Base-by-base conservation (phyloP, 2,888 invertebrate species). In the Lysandra coridon region DNA sequence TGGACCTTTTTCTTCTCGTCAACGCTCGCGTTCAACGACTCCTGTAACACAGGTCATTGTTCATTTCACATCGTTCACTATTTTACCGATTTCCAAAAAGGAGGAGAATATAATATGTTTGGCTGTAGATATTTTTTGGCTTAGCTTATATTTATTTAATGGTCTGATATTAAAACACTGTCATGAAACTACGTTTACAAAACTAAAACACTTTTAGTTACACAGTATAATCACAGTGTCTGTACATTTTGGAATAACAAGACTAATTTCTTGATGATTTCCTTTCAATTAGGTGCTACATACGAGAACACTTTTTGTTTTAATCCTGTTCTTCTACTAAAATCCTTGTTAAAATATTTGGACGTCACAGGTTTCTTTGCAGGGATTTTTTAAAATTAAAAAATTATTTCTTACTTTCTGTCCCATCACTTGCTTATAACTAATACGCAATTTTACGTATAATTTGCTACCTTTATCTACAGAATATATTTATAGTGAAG, bases 1-100 rank as follows among this genome's bases (percentile, higher is more conserved):
- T 87, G 88, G 30, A 89, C 89, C 84, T 94, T 92, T 82, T 92
- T 92, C 86, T 92, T 92, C 30, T 94, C 94, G 73, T 94, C 95
- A 7, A 90, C 91, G 4, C 87, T 87, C n/a, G 91, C 88, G 83
- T 91, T 94, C 17, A 95, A 87, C 83, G 90, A 87, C 84, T 95
- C 95, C 95, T 95, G 91, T 76, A 92, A 92, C 88, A 89, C 92
- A 80, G 81, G 23, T 12, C 30, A 64, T 30, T 23, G 64, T 23
- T 64, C 30, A 64, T 12, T 30, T 30, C 1, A 7, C 0, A 23
- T 62, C 62, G 7, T 64, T 64, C 64, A 64, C 64, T 64, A 12
- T 30, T 44, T 44, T 10, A 44, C 44, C 7, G 1, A 7, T 40
- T 44, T 44, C 44, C 44, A 44, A 44, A 44, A 40, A 40, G 7